A percentile compares a stretch with the other conserved stretches of the same genome.
phyloP scores from a whole-genome alignment of 2,113 vertebrate genomes.

The Sinosuthora webbiana region DNA sequence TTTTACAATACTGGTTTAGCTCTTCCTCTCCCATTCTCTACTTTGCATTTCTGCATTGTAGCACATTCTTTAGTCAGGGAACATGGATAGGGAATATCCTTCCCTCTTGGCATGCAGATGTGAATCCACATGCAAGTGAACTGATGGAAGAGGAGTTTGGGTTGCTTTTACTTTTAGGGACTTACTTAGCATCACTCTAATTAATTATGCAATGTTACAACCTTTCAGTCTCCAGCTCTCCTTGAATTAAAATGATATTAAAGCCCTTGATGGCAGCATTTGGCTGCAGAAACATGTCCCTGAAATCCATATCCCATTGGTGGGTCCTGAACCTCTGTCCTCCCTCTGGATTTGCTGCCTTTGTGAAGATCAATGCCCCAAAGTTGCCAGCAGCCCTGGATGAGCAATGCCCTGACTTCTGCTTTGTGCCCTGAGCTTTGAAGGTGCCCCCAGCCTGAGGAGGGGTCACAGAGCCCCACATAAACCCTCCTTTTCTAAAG shows the following conservation, averaged over 20 bases:
- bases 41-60: not conserved
- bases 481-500: not conserved
- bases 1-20: not conserved
- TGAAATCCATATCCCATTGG: not conserved
- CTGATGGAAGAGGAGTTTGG: not conserved
- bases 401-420: not conserved
- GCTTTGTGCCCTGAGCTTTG: not conserved
- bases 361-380: not conserved
- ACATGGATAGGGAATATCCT: not conserved
- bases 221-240: not conserved
- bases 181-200: not conserved
- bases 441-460: not conserved
- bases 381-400: not conserved
- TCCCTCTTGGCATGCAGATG: not conserved
- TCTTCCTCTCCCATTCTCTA: not conserved
- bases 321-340: not conserved
- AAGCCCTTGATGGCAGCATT: not conserved
- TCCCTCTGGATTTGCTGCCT: not conserved
- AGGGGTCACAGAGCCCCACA: fast-evolving
- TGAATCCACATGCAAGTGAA: not conserved
- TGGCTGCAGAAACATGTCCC: not conserved
- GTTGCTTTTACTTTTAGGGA: not conserved
- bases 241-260: not conserved
- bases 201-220: not conserved
- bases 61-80: not conserved